Evolutionary conservation across 2,797 vertebrate species (phyloP).

Genomic region (Oceanodroma leucorhoa): DNA sequence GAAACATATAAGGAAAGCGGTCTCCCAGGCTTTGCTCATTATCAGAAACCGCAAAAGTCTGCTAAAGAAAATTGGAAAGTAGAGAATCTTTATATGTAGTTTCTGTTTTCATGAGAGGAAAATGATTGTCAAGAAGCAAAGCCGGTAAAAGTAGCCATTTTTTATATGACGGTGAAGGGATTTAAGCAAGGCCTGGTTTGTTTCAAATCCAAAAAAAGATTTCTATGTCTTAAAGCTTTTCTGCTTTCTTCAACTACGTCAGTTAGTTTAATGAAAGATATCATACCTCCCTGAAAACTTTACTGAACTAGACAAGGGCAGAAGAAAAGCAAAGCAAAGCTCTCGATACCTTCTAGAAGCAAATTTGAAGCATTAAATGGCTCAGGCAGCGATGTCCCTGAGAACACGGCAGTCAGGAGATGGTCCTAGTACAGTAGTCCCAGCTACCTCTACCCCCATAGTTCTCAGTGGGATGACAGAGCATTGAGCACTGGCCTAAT

Average conservation of each 20-base stretch:
- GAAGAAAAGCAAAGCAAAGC: background rate
- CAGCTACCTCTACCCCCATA: background rate
- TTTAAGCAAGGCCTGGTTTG: background rate
- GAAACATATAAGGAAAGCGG: background rate
- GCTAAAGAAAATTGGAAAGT: background rate
- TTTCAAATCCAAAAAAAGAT: background rate
- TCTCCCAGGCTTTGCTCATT: background rate
- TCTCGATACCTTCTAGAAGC: background rate
- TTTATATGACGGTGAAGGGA: background rate
- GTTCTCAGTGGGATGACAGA: background rate
- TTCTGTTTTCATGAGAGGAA: background rate
- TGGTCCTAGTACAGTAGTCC: background rate
- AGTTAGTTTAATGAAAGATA: background rate
- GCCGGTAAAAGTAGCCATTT: background rate
- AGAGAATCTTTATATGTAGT: background rate
- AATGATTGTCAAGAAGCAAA: background rate
- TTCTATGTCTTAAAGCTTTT: background rate
- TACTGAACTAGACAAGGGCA: background rate
- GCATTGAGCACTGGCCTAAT: background rate
- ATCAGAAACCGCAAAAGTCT: background rate
- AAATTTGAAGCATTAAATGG: background rate
- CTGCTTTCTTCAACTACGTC: background rate
- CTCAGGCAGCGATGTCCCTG: background rate
- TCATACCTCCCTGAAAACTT: background rate
- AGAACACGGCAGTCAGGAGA: fast-evolving